Conservation (phyloP, 2,888 invertebrate species). For the Amorpha juglandis region DNA sequence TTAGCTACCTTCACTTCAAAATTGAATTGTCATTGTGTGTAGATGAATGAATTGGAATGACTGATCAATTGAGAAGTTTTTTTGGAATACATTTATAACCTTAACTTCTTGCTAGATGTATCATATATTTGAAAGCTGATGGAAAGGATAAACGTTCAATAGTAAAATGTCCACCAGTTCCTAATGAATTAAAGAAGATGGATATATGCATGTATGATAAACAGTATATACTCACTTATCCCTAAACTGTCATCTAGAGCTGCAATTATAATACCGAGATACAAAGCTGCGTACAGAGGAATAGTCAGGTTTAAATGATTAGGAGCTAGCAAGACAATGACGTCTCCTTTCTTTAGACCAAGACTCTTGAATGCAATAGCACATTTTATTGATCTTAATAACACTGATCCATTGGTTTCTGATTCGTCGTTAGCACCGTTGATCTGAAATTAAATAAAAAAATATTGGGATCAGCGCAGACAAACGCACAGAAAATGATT, state of each 20-base stretch:
- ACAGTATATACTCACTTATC: slow-evolving; percentile 51
- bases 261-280: slow-evolving; percentile 66
- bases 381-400: slow-evolving; percentile 59
- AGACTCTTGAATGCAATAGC: slow-evolving; percentile 61
- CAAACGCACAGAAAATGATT: no score
- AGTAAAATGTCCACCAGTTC: no score
- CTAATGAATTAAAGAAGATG: no score
- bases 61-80: no score
- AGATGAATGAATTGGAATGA: no score
- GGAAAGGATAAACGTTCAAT: no score
- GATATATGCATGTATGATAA: no score
- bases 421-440: slow-evolving; percentile 59
- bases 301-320: slow-evolving; percentile 70
- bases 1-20: no score
- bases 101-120: no score
- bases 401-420: slow-evolving; percentile 61
- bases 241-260: slow-evolving; percentile 54
- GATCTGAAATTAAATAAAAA: slow-evolving; percentile 39
- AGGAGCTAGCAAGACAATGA: slow-evolving; percentile 72
- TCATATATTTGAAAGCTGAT: no score
- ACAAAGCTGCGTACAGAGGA: slow-evolving; percentile 74
- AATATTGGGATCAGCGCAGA: background rate
- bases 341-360: slow-evolving; percentile 67
- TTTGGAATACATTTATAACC: no score
- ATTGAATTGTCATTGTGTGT: no score